Evolutionary conservation across 2,888 invertebrate species (phyloP).

Genomic region (Elegia similella): DNA sequence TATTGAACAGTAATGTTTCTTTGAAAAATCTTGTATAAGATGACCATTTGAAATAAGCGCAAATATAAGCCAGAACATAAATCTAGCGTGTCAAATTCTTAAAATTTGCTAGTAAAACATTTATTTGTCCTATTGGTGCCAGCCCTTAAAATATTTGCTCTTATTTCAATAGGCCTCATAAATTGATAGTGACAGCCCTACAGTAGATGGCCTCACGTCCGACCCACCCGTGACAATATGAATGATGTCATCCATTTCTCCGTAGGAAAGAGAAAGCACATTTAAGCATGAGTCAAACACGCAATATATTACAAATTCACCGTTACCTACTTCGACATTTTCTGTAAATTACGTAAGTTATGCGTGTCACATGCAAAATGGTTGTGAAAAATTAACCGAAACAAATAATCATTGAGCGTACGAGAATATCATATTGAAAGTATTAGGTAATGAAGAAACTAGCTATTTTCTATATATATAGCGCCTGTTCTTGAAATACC

Average conservation of each 20-base stretch:
- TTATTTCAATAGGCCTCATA: background rate
- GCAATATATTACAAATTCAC: conserved; percentile 14
- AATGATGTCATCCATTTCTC: conserved; percentile 25
- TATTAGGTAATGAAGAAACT: too few relatives aligned
- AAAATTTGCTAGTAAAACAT: background rate
- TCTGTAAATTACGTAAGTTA: background rate
- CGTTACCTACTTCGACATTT: conserved; percentile 1
- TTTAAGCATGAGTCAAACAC: conserved; percentile 27
- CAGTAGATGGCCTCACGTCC: conserved; percentile 9
- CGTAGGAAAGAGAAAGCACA: conserved; percentile 31
- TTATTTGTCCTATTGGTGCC: background rate
- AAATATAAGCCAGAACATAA: too few relatives aligned
- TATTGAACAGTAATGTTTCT: too few relatives aligned
- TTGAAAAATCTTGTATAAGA: too few relatives aligned
- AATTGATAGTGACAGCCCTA: background rate
- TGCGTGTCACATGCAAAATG: background rate
- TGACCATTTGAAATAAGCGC: too few relatives aligned
- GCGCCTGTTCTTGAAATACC: too few relatives aligned
- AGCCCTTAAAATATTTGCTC: too few relatives aligned
- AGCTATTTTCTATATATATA: too few relatives aligned
- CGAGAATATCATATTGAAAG: too few relatives aligned
- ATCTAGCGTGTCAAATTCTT: too few relatives aligned
- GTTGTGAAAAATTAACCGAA: background rate
- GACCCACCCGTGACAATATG: conserved; percentile 26
- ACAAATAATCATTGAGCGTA: too few relatives aligned